Percentiles rank a stretch among this genome's conserved stretches.
Conservation (phyloP, 1,140 invertebrate genomes). For the Acromyrmex heyeri region DNA sequence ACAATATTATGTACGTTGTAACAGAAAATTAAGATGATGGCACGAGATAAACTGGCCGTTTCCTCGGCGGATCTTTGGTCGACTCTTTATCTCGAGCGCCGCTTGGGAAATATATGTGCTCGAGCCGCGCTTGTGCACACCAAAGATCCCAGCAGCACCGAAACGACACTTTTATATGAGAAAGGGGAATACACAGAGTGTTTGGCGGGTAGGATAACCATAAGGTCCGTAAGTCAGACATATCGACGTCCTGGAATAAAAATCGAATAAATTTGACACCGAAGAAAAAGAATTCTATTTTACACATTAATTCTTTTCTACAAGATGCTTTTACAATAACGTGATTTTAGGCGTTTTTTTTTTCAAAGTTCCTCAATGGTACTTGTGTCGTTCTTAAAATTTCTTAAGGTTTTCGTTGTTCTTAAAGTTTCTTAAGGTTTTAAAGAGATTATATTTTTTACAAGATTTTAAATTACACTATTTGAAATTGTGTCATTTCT, state of each 20-base stretch:
- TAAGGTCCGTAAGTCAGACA: slow-evolving; percentile 40
- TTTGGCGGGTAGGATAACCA: slow-evolving; percentile 20
- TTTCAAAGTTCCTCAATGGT: neutral
- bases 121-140: slow-evolving; percentile 54
- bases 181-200: slow-evolving; percentile 50
- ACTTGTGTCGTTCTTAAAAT: neutral
- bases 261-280: slow-evolving; percentile 22
- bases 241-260: slow-evolving; percentile 27
- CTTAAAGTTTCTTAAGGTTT: no score
- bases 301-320: neutral
- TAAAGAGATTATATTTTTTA: no score
- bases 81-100: slow-evolving; percentile 56
- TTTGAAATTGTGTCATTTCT: no score
- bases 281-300: neutral
- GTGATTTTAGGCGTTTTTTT: neutral
- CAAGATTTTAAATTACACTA: no score
- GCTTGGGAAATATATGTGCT: slow-evolving; percentile 61
- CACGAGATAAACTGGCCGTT: slow-evolving; percentile 57
- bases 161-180: slow-evolving; percentile 53
- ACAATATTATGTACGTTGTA: slow-evolving; percentile 62
- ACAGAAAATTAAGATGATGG: slow-evolving; percentile 67
- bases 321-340: neutral
- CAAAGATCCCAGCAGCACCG: slow-evolving; percentile 24
- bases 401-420: no score
- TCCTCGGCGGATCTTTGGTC: slow-evolving; percentile 35